Evolutionary conservation across 2,113 vertebrate species (phyloP).

Genomic region (Onychostoma macrolepis): DNA sequence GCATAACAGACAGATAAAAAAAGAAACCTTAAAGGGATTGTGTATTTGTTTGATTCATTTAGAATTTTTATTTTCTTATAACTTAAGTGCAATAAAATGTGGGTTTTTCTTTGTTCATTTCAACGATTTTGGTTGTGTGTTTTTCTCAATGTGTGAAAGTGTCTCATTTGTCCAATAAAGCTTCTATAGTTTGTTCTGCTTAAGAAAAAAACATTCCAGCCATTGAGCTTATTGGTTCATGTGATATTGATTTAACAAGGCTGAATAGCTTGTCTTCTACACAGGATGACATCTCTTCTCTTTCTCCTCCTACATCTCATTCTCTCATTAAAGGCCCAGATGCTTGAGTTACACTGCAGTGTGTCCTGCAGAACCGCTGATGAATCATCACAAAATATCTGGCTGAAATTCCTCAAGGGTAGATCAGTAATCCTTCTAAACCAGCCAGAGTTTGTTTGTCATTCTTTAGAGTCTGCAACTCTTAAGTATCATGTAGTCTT

Average conservation of each 20-base stretch:
- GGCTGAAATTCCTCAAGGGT: neutral
- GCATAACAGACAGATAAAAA: slow-evolving; percentile 89
- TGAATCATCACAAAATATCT: neutral
- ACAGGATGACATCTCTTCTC: neutral
- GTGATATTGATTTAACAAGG: slow-evolving; percentile 10
- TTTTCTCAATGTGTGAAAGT: slow-evolving; percentile 77
- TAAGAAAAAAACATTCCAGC: neutral
- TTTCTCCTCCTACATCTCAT: neutral
- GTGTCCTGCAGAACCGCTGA: neutral
- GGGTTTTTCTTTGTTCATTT: slow-evolving; percentile 93
- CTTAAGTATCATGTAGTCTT: neutral
- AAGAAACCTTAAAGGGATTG: slow-evolving; percentile 98
- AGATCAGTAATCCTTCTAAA: neutral
- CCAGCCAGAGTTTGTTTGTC: neutral
- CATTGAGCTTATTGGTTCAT: neutral
- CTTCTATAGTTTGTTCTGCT: slow-evolving; percentile 59
- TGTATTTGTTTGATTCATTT: slow-evolving; percentile 99
- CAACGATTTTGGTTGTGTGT: slow-evolving; percentile 86
- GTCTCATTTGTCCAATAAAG: slow-evolving; percentile 73
- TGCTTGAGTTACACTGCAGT: neutral
- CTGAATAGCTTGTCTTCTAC: neutral
- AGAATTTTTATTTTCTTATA: slow-evolving; percentile 99
- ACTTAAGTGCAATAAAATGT: slow-evolving; percentile 99
- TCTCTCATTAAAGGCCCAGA: neutral
- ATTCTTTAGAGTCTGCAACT: neutral